Percentiles rank a stretch among this genome's conserved stretches.
Conservation (phyloP, 2,113 vertebrate genomes). For the Eurypyga helias region DNA sequence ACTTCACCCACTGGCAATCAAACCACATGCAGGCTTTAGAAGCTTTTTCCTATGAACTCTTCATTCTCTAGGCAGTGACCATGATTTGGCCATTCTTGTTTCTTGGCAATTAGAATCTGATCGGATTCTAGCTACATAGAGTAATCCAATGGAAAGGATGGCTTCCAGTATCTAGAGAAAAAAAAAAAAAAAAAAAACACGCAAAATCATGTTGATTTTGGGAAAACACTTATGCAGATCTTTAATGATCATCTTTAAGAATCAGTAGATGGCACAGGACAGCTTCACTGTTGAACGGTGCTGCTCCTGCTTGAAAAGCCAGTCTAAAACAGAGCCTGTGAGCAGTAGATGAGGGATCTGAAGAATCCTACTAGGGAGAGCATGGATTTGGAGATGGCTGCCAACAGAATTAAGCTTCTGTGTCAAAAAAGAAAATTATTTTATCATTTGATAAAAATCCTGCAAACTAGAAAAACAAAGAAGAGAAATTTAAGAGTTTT, state of each 20-base stretch:
- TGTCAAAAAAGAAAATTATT: neutral
- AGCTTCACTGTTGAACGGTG: neutral
- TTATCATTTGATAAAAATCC: neutral
- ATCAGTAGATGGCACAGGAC: neutral
- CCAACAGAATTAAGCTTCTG: neutral
- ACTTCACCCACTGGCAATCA: neutral
- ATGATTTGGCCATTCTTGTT: neutral
- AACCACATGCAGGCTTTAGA: neutral
- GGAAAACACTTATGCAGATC: neutral
- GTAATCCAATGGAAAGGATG: neutral
- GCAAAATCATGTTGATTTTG: neutral
- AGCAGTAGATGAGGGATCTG: neutral
- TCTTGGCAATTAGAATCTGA: neutral
- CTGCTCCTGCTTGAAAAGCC: neutral
- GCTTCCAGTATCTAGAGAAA: neutral
- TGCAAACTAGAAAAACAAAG: neutral
- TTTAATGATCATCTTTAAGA: neutral
- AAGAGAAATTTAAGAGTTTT: neutral
- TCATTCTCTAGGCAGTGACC: neutral
- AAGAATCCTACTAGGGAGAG: neutral
- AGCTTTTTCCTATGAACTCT: neutral
- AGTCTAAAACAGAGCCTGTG: neutral
- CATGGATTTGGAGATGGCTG: fast-evolving
- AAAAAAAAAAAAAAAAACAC: too few species aligned
- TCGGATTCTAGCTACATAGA: neutral